phyloP scores from a whole-genome alignment of 2,888 invertebrate species.

The Drosophila koepferae region DNA sequence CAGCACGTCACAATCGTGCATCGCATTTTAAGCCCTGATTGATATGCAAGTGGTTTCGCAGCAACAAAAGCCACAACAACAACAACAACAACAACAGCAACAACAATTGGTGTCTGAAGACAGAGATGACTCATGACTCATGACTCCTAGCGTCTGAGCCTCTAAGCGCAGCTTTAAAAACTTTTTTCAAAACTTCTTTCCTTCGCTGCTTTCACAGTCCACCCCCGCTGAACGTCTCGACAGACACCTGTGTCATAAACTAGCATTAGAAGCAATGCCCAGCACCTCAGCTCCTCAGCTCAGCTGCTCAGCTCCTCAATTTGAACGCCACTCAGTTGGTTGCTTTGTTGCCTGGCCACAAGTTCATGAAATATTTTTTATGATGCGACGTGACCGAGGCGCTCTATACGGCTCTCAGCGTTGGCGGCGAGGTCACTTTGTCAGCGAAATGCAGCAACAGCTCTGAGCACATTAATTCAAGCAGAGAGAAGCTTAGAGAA shows the following conservation, averaged over 20 bases:
- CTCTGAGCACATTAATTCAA: constrained; percentile 22
- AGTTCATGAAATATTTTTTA: constrained; percentile 62
- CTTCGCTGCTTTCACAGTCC: constrained; percentile 10
- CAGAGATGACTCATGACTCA: constrained; percentile 39
- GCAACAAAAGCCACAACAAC: constrained; percentile 20
- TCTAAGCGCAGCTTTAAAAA: constrained; percentile 48
- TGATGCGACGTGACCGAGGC: constrained; percentile 62
- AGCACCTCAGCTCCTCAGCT: constrained; percentile 5
- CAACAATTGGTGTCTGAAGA: constrained; percentile 34
- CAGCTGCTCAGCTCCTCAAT: constrained; percentile 7
- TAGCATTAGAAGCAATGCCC: constrained; percentile 46
- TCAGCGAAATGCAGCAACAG: constrained; percentile 21
- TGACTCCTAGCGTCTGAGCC: constrained; percentile 52
- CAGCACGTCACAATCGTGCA: constrained; percentile 55
- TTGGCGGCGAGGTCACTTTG: constrained; percentile 24
- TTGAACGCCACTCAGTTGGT: constrained; percentile 8
- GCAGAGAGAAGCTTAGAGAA: background rate
- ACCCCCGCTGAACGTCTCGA: constrained; percentile 16
- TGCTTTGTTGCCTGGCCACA: constrained; percentile 18
- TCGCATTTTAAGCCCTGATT: constrained; percentile 67
- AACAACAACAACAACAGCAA: constrained; percentile 15
- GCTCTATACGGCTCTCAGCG: constrained; percentile 5
- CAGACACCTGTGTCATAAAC: constrained; percentile 63
- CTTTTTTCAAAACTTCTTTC: constrained; percentile 38
- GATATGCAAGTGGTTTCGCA: constrained; percentile 63